Base-by-base conservation (phyloP, 2,113 vertebrate species). In the Paratilapia polleni region DNA sequence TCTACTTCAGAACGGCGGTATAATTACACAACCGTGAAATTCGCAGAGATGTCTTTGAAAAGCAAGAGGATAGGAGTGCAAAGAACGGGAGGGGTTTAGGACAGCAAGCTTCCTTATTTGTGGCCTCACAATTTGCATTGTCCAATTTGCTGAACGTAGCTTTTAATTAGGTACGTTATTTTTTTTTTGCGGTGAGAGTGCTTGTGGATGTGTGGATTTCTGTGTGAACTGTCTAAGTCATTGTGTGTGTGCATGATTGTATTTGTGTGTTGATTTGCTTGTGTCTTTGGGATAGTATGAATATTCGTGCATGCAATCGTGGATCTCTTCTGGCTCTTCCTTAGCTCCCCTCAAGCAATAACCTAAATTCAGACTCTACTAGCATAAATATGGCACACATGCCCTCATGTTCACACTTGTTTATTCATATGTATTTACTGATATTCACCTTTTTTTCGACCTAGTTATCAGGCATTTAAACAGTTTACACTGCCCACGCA, bases 11-110 rank as follows among this genome's bases (percentile, higher is more conserved):
- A 91, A 82, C 41, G 38, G 52, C 34, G 56, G 85, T 64, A 91
- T 95, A 94, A 94, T 95, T 93, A 93, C 85, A 79, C 83, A 78
- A 83, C 68, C 74, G 28, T 83, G 80, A 87, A 88, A 84, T 93
- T 77, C 34, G n/a, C 59, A 84, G 64, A 85, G 81, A 91, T 84
- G 75, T 36, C 64, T 86, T 83, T 81, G 64, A 80, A 83, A 88
- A 82, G 61, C 58, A 61, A 68, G 54, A 83, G 74, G n/a, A 52
- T 31, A 43, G 20, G 38, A 74, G 38, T 34, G 52, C 20, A 19
- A 28, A 8, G n/a, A 61, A 60, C 8, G 24, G 54, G 28, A 34
- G 38, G 31, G 20, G 13, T 66, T 49, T 14, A 24, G 70, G 38
- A 59, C 57, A 9, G 17, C 13, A 38, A 58, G 20, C 78, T 26